Percentiles rank a stretch among this genome's conserved stretches.
phyloP scores from a whole-genome alignment of 2,888 invertebrate species.

The Galeruca laticollis region DNA sequence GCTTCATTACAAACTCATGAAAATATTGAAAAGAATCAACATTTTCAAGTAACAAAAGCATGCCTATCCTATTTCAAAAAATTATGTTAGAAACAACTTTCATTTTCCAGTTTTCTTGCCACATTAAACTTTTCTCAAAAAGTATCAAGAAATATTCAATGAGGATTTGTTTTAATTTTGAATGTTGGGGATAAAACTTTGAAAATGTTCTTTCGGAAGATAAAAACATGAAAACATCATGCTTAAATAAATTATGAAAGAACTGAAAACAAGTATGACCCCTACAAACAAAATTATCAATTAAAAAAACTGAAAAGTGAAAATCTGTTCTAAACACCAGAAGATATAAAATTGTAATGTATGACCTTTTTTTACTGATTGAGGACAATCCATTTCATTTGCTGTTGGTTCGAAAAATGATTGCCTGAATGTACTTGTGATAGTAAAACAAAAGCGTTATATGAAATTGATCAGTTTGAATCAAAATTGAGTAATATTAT shows the following conservation, averaged over 20 bases:
- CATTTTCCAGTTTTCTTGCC: background rate
- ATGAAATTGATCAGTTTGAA: constrained; percentile 2
- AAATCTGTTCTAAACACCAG: background rate
- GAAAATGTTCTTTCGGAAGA: constrained; percentile 17
- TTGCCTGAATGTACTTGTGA: constrained; percentile 42
- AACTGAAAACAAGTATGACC: constrained; percentile 19
- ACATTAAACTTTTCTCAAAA: constrained; percentile 21
- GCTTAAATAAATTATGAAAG: constrained; percentile 17
- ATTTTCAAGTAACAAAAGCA: constrained; percentile 18
- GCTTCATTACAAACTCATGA: background rate
- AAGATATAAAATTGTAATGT: background rate
- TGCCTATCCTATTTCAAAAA: constrained; percentile 7
- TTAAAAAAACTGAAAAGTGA: background rate
- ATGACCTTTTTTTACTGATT: background rate
- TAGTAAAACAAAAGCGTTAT: constrained; percentile 14
- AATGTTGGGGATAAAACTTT: constrained; percentile 2
- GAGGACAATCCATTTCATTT: constrained; percentile 35
- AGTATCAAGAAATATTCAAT: background rate
- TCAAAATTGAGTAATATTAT: background rate
- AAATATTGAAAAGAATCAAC: constrained; percentile 26
- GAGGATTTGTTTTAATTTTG: background rate
- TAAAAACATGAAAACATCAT: constrained; percentile 28
- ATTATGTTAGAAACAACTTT: background rate
- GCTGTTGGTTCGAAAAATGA: constrained; percentile 30
- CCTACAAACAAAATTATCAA: constrained; percentile 7